A percentile compares a stretch with the other conserved stretches of the same genome.
phyloP scores from a whole-genome alignment of 2,113 vertebrate species.

The Myrmophylax atrothorax region DNA sequence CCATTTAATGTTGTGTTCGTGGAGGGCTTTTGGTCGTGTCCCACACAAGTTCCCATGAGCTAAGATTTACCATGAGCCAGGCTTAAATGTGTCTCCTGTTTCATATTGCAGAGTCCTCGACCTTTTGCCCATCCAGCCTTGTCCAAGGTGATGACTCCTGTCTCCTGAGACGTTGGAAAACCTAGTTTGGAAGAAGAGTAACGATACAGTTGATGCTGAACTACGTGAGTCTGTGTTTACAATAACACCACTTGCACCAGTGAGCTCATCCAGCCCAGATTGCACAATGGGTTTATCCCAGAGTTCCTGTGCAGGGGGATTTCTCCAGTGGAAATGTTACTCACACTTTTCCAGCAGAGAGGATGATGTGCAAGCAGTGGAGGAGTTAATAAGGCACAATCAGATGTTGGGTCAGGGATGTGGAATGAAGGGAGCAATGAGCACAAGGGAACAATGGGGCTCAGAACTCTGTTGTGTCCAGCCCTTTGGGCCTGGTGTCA shows the following conservation, averaged over 20 bases:
- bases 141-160: slow-evolving; percentile 57
- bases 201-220: slow-evolving; percentile 63
- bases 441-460: fast-evolving
- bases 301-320: neutral
- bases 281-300: neutral
- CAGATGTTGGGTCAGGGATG: neutral
- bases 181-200: slow-evolving; percentile 67
- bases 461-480: neutral
- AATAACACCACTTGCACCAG: neutral
- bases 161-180: slow-evolving; percentile 67
- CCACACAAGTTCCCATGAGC: fast-evolving
- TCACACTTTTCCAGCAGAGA: neutral
- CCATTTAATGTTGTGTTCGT: fast-evolving
- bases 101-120: slow-evolving; percentile 52
- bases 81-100: neutral
- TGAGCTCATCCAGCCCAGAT: neutral
- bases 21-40: neutral
- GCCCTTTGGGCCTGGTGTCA: neutral
- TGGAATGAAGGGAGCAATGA: neutral
- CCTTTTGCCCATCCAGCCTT: slow-evolving; percentile 57
- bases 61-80: neutral
- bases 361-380: neutral
- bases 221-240: slow-evolving; percentile 59
- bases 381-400: neutral
- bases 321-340: slow-evolving; percentile 8